Base-by-base conservation (phyloP, 1,140 invertebrate genomes). In the Phortica variegata region DNA sequence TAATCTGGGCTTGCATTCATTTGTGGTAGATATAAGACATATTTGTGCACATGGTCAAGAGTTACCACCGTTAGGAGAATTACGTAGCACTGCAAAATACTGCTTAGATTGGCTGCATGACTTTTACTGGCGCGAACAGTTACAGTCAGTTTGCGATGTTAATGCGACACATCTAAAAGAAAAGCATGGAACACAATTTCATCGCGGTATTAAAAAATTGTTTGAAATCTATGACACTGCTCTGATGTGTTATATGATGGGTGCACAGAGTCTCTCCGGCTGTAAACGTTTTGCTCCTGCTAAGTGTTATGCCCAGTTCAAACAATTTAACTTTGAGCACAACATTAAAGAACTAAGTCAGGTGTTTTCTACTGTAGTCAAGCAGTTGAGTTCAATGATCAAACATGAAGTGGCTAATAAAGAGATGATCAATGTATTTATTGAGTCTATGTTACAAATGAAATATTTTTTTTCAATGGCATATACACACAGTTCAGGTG, bases 21-120 rank as follows among this genome's bases (percentile, higher is more conserved):
- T 76, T 37, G 52, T 76, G 0, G 72, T 76, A 0, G 74, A 76
- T 43, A 43, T 76, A 8, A 40, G 74, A 8, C 74, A 76, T 41
- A 43, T 70, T 19, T 76, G 73, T 41, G 57, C 74, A 1, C 74
- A 76, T 16, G 74, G 73, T 5, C 63, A 72, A n/a, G 54, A 57
- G 7, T 32, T 76, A 10, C 73, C 73, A 0, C 58, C 69, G 0
- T 39, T 58, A 4, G 8, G 50, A 3, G 54, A 76, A 2, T 18
- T 76, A 3, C 49, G 73, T 0, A 51, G 43, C 12, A 61, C 72
- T 2, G 44, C 61, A 0, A 13, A 38, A 2, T 58, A 65, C 19
- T 76, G 74, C 20, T 16, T 76, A 9, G 47, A 63, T 1, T 76
- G 74, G 74, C 32, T 76, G 3, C 49, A 53, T 0, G 52, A 43